Percentiles rank a stretch among this genome's conserved stretches.
Conservation (phyloP, 2,888 invertebrate species). For the Antheraea yamamai region DNA sequence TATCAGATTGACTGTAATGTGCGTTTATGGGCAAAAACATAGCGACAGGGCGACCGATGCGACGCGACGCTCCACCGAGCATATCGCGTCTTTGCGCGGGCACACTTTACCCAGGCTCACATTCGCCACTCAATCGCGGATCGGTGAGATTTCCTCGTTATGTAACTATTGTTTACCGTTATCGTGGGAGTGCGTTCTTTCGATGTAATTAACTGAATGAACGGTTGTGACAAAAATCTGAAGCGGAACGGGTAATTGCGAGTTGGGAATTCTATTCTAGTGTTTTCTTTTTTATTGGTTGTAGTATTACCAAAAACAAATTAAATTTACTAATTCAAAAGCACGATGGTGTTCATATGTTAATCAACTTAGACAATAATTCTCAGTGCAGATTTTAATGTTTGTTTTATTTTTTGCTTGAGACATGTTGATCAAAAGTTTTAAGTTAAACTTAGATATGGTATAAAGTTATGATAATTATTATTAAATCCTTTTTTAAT, state of each 20-base stretch:
- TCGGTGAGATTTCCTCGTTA: slow-evolving; percentile 30
- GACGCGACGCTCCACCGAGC: background rate
- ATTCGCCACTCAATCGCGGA: slow-evolving; percentile 19
- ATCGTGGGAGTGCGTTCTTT: slow-evolving; percentile 27
- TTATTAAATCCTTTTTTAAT: no score
- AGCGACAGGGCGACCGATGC: slow-evolving; percentile 4
- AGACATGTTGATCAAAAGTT: no score
- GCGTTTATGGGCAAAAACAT: slow-evolving; percentile 20
- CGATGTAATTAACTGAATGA: slow-evolving; percentile 16
- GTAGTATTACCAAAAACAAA: no score
- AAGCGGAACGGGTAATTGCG: slow-evolving; percentile 24
- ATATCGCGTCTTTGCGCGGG: background rate
- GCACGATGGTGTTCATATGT: no score
- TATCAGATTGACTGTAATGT: slow-evolving; percentile 9
- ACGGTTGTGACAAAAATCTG: slow-evolving; percentile 23
- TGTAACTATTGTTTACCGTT: slow-evolving; percentile 30
- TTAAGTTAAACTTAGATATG: no score
- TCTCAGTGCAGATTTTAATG: no score
- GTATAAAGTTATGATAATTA: no score
- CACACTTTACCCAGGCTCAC: slow-evolving; percentile 4
- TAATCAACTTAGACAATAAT: no score
- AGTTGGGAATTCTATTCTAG: background rate
- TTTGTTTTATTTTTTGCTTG: no score
- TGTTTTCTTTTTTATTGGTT: background rate
- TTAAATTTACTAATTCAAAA: no score